A percentile compares a stretch with the other conserved stretches of the same genome.
Conservation (phyloP, 1,140 invertebrate species). For the Leptinotarsa lineolata region DNA sequence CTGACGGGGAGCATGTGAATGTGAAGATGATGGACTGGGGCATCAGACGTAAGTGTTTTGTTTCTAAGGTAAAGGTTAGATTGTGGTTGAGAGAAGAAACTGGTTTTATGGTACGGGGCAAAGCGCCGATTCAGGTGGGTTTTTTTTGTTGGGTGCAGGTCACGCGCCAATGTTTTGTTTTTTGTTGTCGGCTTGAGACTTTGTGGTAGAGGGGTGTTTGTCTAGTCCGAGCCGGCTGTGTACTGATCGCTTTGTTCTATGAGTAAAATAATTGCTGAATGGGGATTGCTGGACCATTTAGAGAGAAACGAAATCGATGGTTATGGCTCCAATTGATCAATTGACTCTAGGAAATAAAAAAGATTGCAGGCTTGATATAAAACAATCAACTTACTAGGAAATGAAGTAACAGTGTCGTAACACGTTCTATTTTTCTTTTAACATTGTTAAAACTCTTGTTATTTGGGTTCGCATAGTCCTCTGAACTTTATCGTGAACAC, state of each 20-base stretch:
- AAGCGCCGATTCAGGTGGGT: background rate
- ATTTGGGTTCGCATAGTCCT: no score
- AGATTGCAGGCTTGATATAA: no score
- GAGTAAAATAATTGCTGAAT: background rate
- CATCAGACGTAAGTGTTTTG: constrained; percentile 72
- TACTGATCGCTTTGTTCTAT: background rate
- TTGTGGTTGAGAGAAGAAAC: constrained; percentile 5
- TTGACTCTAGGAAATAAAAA: no score
- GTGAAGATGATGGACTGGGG: constrained; percentile 75
- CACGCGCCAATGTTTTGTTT: background rate
- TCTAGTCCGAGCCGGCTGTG: background rate
- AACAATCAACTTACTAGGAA: no score
- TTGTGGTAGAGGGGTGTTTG: background rate
- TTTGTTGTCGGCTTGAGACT: background rate
- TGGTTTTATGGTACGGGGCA: background rate
- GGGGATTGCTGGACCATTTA: background rate
- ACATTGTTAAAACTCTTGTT: no score
- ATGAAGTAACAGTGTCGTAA: no score
- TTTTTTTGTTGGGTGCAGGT: constrained; percentile 3
- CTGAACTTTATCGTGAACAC: no score
- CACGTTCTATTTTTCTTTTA: no score
- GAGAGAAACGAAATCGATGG: background rate
- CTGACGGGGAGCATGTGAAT: constrained; percentile 14
- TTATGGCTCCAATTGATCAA: no score
- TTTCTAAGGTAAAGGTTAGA: constrained; percentile 6